phyloP scores from a whole-genome alignment of 2,888 invertebrate genomes.

The Hofmannophila pseudospretella region DNA sequence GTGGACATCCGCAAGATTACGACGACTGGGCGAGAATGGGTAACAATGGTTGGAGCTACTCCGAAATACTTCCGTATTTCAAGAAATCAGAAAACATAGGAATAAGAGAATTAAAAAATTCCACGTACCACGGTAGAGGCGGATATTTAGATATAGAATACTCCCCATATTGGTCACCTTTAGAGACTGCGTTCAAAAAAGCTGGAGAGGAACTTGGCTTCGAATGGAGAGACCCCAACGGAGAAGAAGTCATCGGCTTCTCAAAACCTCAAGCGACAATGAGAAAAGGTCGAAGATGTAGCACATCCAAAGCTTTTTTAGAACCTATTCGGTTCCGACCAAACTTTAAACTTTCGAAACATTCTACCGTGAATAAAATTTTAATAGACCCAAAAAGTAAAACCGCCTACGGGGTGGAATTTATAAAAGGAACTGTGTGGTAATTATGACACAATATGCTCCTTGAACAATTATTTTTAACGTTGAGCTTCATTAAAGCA shows the following conservation, averaged over 20 bases:
- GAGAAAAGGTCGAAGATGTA: constrained; percentile 85
- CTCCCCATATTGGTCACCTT: constrained; percentile 79
- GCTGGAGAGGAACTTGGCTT: constrained; percentile 85
- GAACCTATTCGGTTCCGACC: constrained; percentile 79
- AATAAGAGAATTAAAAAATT: constrained; percentile 76
- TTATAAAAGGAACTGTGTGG: constrained; percentile 77
- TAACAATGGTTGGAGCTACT: constrained; percentile 88
- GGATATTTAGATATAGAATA: constrained; percentile 84
- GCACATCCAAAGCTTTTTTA: constrained; percentile 88
- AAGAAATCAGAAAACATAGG: constrained; percentile 85
- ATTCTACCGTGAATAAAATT: constrained; percentile 82
- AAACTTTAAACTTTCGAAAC: constrained; percentile 85
- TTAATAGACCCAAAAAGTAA: constrained; percentile 80
- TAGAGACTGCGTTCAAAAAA: constrained; percentile 81
- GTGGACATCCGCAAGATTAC: constrained; percentile 89
- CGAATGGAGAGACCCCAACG: constrained; percentile 84
- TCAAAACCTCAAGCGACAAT: constrained; percentile 84
- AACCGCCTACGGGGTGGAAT: constrained; percentile 82
- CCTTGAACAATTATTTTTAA: too few species aligned
- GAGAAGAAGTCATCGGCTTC: constrained; percentile 80
- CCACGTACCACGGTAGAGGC: constrained; percentile 80
- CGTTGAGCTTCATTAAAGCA: too few species aligned
- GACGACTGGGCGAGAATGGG: constrained; percentile 89
- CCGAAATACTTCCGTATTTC: constrained; percentile 86
- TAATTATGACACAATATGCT: too few species aligned